A percentile compares a stretch with the other conserved stretches of the same genome.
These are phyloP conservation scores for Scalopus aquaticus DNA, from an alignment of 2,113 vertebrate species.

Conservation along the genomic window DNA sequence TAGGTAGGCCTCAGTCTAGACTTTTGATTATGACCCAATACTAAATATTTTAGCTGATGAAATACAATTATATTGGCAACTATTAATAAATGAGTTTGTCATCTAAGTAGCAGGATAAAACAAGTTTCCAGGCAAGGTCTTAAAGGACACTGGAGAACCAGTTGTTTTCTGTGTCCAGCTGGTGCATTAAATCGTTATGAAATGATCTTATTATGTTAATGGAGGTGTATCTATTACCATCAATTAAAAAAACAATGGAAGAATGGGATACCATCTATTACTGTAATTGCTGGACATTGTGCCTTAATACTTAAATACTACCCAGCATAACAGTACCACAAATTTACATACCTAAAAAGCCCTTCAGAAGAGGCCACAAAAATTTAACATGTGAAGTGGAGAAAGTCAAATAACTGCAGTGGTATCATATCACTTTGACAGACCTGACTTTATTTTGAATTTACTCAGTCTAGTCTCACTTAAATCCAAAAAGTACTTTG, in stretches of 20 bases:
- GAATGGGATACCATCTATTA: background rate
- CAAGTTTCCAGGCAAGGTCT: background rate
- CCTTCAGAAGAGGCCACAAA: constrained; percentile 32
- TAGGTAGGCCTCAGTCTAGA: background rate
- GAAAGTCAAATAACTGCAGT: constrained; percentile 12
- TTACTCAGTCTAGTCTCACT: constrained; percentile 1
- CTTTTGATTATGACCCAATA: background rate
- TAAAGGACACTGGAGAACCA: background rate
- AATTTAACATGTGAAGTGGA: background rate
- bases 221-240: background rate
- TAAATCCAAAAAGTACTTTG: background rate
- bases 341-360: background rate
- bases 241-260: background rate
- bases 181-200: background rate
- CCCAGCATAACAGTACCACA: background rate
- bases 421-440: constrained; percentile 15
- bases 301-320: background rate
- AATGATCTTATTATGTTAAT: constrained; percentile 2
- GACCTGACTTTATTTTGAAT: constrained; percentile 4
- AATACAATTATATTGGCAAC: background rate
- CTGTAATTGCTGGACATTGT: background rate
- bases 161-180: background rate
- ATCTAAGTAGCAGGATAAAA: background rate
- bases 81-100: background rate
- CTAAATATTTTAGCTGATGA: background rate